Conservation (phyloP, 2,797 vertebrate genomes). For the Salarias fasciatus region DNA sequence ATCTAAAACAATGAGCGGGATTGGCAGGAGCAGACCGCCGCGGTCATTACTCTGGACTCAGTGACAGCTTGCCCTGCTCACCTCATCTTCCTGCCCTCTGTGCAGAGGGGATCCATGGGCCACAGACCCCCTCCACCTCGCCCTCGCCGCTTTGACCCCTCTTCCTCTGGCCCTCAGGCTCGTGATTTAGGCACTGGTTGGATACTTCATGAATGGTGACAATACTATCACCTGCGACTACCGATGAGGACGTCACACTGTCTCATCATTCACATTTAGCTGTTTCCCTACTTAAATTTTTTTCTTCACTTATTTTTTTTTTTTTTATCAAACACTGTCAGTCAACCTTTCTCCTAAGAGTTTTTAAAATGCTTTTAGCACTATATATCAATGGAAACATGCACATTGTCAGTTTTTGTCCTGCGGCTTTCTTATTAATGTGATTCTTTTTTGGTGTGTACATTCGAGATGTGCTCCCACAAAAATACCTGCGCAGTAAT, state of each 20-base stretch:
- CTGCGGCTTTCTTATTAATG: too few relatives aligned
- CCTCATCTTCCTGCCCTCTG: slow-evolving; percentile 77
- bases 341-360: too few relatives aligned
- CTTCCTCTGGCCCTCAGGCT: slow-evolving; percentile 19
- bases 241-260: too few relatives aligned
- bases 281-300: not conserved
- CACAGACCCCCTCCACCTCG: slow-evolving; percentile 13
- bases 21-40: slow-evolving; percentile 67
- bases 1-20: slow-evolving; percentile 77
- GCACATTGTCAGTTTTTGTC: too few relatives aligned
- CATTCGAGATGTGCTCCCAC: too few relatives aligned
- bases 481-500: too few relatives aligned
- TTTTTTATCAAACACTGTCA: too few relatives aligned
- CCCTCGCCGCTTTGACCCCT: slow-evolving; percentile 1
- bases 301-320: too few relatives aligned
- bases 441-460: too few relatives aligned
- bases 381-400: too few relatives aligned
- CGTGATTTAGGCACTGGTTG: slow-evolving; percentile 27
- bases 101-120: slow-evolving; percentile 72
- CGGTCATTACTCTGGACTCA: slow-evolving; percentile 70
- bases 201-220: slow-evolving; percentile 9
- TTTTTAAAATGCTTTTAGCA: too few relatives aligned
- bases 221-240: not conserved
- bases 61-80: slow-evolving; percentile 77
- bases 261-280: not conserved